These are phyloP conservation scores for Spizella passerina DNA, from an alignment of 2,797 vertebrate genomes.

Conservation along the genomic window DNA sequence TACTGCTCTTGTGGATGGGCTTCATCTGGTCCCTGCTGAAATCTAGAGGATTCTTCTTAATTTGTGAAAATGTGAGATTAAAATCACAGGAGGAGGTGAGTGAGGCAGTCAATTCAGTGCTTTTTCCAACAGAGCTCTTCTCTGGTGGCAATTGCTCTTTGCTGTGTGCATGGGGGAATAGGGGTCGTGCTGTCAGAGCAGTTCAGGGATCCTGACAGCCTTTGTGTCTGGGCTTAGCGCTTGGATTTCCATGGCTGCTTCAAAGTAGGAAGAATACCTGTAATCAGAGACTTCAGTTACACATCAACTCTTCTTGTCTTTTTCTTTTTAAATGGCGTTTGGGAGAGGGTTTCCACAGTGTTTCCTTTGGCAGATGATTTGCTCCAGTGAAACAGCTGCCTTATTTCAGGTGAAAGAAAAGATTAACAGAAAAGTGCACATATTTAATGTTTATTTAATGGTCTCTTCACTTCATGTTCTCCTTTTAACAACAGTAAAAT, in stretches of 20 bases:
- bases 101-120: not conserved
- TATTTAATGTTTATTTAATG: not conserved
- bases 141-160: not conserved
- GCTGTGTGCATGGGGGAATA: not conserved
- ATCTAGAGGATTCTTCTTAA: not conserved
- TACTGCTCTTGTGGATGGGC: not conserved
- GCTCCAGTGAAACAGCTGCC: not conserved
- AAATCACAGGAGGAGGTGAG: not conserved
- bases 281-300: not conserved
- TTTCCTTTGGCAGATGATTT: not conserved
- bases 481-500: not conserved
- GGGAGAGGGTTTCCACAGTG: not conserved
- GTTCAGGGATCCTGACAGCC: not conserved
- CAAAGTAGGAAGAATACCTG: not conserved
- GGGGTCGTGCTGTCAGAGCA: not conserved
- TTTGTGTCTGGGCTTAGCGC: not conserved
- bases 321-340: not conserved
- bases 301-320: not conserved
- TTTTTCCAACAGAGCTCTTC: not conserved
- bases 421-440: not conserved
- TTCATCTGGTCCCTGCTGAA: not conserved
- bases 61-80: not conserved
- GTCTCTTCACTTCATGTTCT: not conserved
- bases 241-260: not conserved
- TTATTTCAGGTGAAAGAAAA: not conserved